Percentiles rank a stretch among this genome's conserved stretches.
Conservation (phyloP, 2,113 vertebrate genomes). For the Irena cyanogastra region DNA sequence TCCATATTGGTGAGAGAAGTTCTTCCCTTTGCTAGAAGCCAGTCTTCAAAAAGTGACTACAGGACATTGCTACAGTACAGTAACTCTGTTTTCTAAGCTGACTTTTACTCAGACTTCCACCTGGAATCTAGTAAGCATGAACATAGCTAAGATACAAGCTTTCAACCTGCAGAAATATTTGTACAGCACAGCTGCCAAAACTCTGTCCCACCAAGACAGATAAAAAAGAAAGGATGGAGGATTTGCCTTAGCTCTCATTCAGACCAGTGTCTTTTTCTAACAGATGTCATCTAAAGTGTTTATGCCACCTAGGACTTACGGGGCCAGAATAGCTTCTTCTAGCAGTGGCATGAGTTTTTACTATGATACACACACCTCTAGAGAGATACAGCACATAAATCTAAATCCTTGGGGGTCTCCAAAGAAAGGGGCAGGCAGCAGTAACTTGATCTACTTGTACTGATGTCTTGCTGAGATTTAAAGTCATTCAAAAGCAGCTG, state of each 20-base stretch:
- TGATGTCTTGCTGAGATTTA: neutral
- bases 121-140: neutral
- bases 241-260: neutral
- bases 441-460: neutral
- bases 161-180: neutral
- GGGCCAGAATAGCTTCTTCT: neutral
- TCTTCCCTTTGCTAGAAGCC: neutral
- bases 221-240: neutral
- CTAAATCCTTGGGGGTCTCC: neutral
- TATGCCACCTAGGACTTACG: neutral
- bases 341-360: neutral
- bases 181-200: neutral
- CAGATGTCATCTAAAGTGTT: neutral
- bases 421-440: neutral
- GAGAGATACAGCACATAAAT: rapidly evolving
- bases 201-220: neutral
- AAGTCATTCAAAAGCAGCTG: neutral
- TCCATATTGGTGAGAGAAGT: neutral
- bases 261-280: neutral
- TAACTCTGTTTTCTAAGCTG: neutral
- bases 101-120: neutral
- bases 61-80: neutral
- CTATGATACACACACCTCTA: rapidly evolving
- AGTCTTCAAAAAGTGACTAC: neutral
- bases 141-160: neutral